These are phyloP conservation scores for Microplitis deprimator DNA, from an alignment of 2,888 invertebrate species.

Conservation along the genomic window DNA sequence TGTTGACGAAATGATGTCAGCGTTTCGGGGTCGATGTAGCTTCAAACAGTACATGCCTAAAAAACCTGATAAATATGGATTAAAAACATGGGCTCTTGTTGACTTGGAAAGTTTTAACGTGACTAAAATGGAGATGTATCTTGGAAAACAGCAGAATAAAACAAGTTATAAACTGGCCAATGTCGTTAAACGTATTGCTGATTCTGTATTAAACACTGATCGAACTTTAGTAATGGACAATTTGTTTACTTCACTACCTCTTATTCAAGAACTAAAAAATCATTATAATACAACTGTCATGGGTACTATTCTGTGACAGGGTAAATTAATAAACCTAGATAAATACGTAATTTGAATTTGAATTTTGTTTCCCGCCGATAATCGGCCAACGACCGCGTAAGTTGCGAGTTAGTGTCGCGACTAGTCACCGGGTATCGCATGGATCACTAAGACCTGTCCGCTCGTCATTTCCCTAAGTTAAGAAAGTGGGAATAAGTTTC, in stretches of 20 bases:
- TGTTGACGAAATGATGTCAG: slow-evolving; percentile 44
- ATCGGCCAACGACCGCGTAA: too few species aligned
- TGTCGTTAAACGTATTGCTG: slow-evolving; percentile 48
- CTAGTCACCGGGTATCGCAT: too few species aligned
- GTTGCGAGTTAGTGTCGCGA: too few species aligned
- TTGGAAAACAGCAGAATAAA: slow-evolving; percentile 57
- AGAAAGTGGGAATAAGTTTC: too few species aligned
- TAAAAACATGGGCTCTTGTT: slow-evolving; percentile 44
- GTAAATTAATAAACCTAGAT: too few species aligned
- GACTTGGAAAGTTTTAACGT: slow-evolving; percentile 42
- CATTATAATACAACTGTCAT: slow-evolving; percentile 47
- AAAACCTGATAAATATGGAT: slow-evolving; percentile 43
- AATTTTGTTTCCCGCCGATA: too few species aligned
- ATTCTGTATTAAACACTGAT: slow-evolving; percentile 53
- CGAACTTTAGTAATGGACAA: slow-evolving; percentile 57
- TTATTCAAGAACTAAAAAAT: slow-evolving; percentile 51
- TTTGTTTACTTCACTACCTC: slow-evolving; percentile 58
- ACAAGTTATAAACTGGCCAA: slow-evolving; percentile 55
- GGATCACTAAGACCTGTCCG: too few species aligned
- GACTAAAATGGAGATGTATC: slow-evolving; percentile 58
- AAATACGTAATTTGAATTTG: too few species aligned
- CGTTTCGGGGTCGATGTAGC: slow-evolving; percentile 42
- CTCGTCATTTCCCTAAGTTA: too few species aligned
- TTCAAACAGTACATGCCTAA: slow-evolving; percentile 44
- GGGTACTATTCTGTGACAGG: slow-evolving; percentile 41